These are phyloP conservation scores for Leucozona laternaria DNA, from an alignment of 2,888 invertebrate species.

Conservation along the genomic window DNA sequence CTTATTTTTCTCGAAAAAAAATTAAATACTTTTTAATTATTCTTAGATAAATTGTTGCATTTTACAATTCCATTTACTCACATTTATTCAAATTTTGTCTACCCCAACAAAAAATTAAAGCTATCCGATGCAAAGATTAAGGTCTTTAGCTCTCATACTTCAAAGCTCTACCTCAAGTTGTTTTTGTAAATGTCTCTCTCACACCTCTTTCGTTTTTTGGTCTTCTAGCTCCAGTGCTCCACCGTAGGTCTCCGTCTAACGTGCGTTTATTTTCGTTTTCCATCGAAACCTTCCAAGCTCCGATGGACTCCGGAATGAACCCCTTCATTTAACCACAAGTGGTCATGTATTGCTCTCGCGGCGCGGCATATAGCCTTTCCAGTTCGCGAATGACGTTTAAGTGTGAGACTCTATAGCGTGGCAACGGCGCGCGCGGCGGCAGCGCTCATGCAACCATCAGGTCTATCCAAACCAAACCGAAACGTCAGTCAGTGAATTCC, in stretches of 20 bases:
- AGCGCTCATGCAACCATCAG: conserved; percentile 58
- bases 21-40: not conserved
- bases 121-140: not conserved
- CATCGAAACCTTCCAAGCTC: conserved; percentile 24
- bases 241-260: not conserved
- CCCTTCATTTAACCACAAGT: conserved; percentile 20
- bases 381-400: conserved; percentile 52
- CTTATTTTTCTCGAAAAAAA: too few species aligned
- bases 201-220: not conserved
- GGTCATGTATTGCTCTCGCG: conserved; percentile 52
- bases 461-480: conserved; percentile 41
- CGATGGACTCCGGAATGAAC: conserved; percentile 46
- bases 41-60: not conserved
- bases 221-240: conserved; percentile 1
- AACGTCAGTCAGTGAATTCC: conserved; percentile 71
- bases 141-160: not conserved
- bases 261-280: not conserved
- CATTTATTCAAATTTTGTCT: not conserved
- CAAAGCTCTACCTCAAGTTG: not conserved
- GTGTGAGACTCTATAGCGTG: conserved; percentile 34
- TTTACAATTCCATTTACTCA: not conserved
- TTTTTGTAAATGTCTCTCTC: conserved; percentile 15
- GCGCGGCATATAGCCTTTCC: conserved; percentile 38
- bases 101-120: not conserved
- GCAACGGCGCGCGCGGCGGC: not conserved